Percentiles rank a stretch among this genome's conserved stretches.
Evolutionary conservation across 2,797 vertebrate species (phyloP).

Genomic region (Pangasius krempfi): DNA sequence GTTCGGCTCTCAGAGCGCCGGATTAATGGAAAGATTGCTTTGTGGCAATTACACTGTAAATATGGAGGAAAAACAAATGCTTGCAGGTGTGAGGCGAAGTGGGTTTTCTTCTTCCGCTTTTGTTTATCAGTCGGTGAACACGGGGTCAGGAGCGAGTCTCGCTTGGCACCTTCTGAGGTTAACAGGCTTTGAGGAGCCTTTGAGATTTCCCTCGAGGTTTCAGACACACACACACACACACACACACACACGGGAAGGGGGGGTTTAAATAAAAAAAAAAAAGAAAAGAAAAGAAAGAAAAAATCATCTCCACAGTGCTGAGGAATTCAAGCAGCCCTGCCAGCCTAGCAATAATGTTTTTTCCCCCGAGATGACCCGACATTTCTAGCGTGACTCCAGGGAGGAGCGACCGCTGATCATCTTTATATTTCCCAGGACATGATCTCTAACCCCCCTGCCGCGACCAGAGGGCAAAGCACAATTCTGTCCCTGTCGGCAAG

Average conservation of each 20-base stretch:
- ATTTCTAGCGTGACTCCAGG: conserved; percentile 39
- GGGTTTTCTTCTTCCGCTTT: conserved; percentile 52
- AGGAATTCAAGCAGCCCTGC: conserved; percentile 35
- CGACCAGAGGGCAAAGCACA: conserved; percentile 20
- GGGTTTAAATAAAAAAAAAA: conserved; percentile 16
- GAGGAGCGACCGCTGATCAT: conserved; percentile 42
- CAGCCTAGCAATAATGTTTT: conserved; percentile 55
- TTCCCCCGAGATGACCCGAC: conserved; percentile 37
- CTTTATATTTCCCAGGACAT: conserved; percentile 56
- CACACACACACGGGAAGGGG: conserved; percentile 42
- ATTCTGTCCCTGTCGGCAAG: conserved; percentile 7
- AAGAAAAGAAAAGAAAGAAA: conserved; percentile 47
- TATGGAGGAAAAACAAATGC: conserved; percentile 63
- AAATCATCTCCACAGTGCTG: conserved; percentile 49
- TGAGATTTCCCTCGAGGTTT: conserved; percentile 45
- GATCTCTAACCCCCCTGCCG: conserved; percentile 46
- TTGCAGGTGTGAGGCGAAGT: conserved; percentile 51
- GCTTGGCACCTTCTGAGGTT: conserved; percentile 15
- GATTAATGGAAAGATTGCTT: conserved; percentile 67
- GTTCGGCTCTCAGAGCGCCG: conserved; percentile 53
- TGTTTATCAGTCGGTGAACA: conserved; percentile 48
- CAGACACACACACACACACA: conserved; percentile 50
- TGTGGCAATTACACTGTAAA: conserved; percentile 48
- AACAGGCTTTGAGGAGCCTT: conserved; percentile 17
- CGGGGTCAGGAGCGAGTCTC: conserved; percentile 34